phyloP scores from a whole-genome alignment of 1,140 invertebrate species.

The Rhyacophila brunnea region DNA sequence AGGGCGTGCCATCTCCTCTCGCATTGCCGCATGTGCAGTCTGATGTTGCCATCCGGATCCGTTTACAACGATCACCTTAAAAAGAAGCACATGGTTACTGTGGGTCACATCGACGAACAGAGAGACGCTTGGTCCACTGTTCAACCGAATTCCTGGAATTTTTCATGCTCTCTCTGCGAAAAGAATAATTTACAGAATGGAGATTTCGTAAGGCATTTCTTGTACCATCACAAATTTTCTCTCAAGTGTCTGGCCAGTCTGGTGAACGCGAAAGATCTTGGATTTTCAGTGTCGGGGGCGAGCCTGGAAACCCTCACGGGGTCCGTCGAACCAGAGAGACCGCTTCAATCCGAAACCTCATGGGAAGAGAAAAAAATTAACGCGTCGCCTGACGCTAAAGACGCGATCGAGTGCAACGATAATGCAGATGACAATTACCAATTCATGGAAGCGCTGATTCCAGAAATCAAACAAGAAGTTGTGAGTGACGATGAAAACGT shows the following conservation, averaged over 20 bases:
- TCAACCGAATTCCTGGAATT: constrained; percentile 39
- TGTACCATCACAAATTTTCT: constrained; percentile 50
- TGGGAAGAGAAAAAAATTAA: constrained; percentile 1
- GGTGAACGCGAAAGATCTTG: constrained; percentile 44
- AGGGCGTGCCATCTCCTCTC: constrained; percentile 43
- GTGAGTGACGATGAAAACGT: constrained; percentile 34
- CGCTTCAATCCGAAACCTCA: not conserved
- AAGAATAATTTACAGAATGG: constrained; percentile 39
- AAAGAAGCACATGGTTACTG: constrained; percentile 48
- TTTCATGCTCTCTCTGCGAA: constrained; percentile 44
- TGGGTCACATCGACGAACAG: constrained; percentile 39
- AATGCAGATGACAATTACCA: constrained; percentile 15
- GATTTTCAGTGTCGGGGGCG: constrained; percentile 45
- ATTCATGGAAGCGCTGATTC: constrained; percentile 36
- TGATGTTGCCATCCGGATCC: constrained; percentile 43
- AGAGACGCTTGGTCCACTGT: constrained; percentile 44
- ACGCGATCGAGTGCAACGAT: constrained; percentile 1
- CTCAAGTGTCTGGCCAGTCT: constrained; percentile 45
- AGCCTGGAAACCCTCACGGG: constrained; percentile 39
- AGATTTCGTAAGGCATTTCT: constrained; percentile 47
- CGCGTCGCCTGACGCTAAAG: constrained; percentile 3
- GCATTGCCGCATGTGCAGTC: constrained; percentile 50
- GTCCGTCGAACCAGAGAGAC: constrained; percentile 3
- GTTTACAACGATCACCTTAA: constrained; percentile 45
- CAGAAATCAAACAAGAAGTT: constrained; percentile 44